Base-by-base conservation (phyloP, 1,140 invertebrate genomes). In the Penaeus vannamei region DNA sequence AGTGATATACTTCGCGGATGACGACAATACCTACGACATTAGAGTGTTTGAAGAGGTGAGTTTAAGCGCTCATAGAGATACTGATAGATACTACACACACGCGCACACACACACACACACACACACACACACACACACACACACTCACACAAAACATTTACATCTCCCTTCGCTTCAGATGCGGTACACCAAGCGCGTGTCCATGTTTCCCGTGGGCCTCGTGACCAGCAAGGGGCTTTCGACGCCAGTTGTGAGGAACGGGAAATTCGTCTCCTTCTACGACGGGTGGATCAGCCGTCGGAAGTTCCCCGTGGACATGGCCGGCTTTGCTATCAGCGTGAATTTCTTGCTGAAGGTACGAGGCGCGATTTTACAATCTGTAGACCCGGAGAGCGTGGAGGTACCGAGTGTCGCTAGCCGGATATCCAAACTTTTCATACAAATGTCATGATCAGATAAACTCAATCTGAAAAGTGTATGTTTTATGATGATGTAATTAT, bases 281-380 rank as follows among this genome's bases (percentile, higher is more conserved):
- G 96, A 96, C 91, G 95, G 95, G 14, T 97, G 95, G 95, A 95
- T 95, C 17, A 95, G 95, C 3, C 93, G 95, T 26, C 93, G 97
- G 90, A 94, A 94, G 26, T 97, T 96, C 94, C 95, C 96, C 14
- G 95, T 97, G 46, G 97, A 97, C 92, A 97, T 97, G 97, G 97
- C 97, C 59, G 96, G 96, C 0, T 97, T 97, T 94, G 96, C 97
- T 17, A 94, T 97, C 10, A 96, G 95, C 93, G 53, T 72, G 19
- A 14, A 22, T 22, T 36, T 72, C 26, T 36, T 72, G 1, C 93
- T 93, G 53, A 86, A 93, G 92, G 93, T 94, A 92, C 91, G 83
- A 7, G 42, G 36, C 17, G 53, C 10, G 12, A n/a, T n/a, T n/a
- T n/a, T n/a, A n/a, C n/a, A n/a, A n/a, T n/a, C n/a, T n/a, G n/a